These are phyloP conservation scores for Synanthedon formicaeformis DNA, from an alignment of 2,888 invertebrate species.

Conservation along the genomic window DNA sequence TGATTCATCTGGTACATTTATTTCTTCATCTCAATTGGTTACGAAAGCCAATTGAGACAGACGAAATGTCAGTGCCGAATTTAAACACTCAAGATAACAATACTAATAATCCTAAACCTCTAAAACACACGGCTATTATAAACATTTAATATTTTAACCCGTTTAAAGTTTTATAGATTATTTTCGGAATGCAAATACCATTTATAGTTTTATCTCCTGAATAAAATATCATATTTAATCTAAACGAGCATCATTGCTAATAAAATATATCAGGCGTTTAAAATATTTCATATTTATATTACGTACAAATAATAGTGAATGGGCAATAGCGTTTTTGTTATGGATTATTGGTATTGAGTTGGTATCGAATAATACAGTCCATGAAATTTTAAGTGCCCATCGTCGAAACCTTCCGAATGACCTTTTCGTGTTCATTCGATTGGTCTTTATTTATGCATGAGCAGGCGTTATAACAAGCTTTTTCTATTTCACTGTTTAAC, in stretches of 20 bases:
- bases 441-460: slow-evolving; percentile 14
- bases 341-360: slow-evolving; percentile 3
- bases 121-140: too few species aligned
- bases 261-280: background rate
- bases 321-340: slow-evolving; percentile 6
- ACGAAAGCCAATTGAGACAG: too few species aligned
- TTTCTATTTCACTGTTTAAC: slow-evolving; percentile 1
- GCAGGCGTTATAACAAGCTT: background rate
- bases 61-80: too few species aligned
- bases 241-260: background rate
- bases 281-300: background rate
- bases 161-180: too few species aligned
- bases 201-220: too few species aligned
- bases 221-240: too few species aligned
- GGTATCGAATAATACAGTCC: background rate
- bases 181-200: too few species aligned
- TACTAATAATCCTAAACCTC: too few species aligned
- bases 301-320: slow-evolving; percentile 2
- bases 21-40: too few species aligned
- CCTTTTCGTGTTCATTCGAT: slow-evolving; percentile 14
- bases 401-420: slow-evolving; percentile 7
- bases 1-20: too few species aligned
- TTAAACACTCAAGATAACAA: too few species aligned
- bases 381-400: slow-evolving; percentile 1
- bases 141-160: too few species aligned